phyloP scores from a whole-genome alignment of 2,797 vertebrate species.

The Eutrigla gurnardus region DNA sequence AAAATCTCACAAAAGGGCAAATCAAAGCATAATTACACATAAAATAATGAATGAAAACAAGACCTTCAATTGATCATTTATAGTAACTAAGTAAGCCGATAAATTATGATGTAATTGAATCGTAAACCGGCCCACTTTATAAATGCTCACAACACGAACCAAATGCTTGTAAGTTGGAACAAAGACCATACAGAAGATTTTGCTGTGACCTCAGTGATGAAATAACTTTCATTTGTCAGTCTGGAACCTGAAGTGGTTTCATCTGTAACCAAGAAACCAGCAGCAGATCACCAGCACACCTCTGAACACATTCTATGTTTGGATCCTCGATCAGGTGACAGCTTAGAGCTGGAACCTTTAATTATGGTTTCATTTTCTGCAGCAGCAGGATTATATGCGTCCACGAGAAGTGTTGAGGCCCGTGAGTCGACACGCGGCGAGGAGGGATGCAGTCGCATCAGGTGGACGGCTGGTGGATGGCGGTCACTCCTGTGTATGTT shows the following conservation, averaged over 20 bases:
- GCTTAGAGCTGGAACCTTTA: slow-evolving; percentile 35
- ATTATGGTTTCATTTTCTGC: slow-evolving; percentile 42
- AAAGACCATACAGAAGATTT: slow-evolving; percentile 7
- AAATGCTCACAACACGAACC: slow-evolving; percentile 8
- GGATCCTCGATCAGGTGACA: slow-evolving; percentile 32
- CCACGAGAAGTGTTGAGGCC: slow-evolving; percentile 27
- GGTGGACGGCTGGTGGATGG: slow-evolving; percentile 19
- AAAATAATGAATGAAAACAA: not conserved
- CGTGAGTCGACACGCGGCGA: slow-evolving; percentile 36
- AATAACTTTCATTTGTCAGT: slow-evolving; percentile 48
- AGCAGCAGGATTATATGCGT: slow-evolving; percentile 35
- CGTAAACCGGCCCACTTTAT: not conserved
- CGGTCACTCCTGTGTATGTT: slow-evolving; percentile 39
- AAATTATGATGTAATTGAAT: slow-evolving; percentile 12
- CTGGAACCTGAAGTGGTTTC: slow-evolving; percentile 45
- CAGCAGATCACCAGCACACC: slow-evolving; percentile 34
- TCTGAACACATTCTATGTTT: slow-evolving; percentile 27
- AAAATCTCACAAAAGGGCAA: not conserved
- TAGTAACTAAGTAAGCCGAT: too few relatives aligned
- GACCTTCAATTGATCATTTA: not conserved
- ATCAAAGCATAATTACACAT: not conserved
- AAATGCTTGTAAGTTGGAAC: slow-evolving; percentile 16
- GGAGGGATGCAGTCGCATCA: slow-evolving; percentile 41
- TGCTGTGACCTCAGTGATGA: slow-evolving; percentile 30
- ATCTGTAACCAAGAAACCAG: slow-evolving; percentile 55